Evolutionary conservation across 2,888 invertebrate species (phyloP), one percentile per base, ranked within the genome.

Genomic region (Pammene fasciana): DNA sequence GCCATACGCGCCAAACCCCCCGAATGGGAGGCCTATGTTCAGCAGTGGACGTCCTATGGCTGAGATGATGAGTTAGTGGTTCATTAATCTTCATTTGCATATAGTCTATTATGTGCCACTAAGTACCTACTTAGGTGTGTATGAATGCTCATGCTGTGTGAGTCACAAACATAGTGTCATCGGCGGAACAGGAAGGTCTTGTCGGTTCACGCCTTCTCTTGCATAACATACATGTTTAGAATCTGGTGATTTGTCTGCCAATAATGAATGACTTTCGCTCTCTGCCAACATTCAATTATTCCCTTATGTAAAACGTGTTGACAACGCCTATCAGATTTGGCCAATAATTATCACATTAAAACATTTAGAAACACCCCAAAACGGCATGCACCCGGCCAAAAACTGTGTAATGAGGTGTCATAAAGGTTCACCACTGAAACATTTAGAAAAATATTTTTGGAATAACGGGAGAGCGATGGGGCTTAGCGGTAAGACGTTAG

Each of bases 191-290:
- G 59, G 59, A 48, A 48, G 38, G 50, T 62, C 3, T 41, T 18
- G 41, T 41, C 41, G 62, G 41, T 62, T 52, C n/a, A 62, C 52
- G 50, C 50, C 62, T 62, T 41, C 18, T 41, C 50, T 62, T 62
- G 48, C 41, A 52, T 41, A 62, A 62, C 26, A 50, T n/a, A 52
- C 41, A 9, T 62, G 61, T 61, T 48, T 61, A 48, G 46, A 36
- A 50, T 48, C 16, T 13, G 18, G 57, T 41, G 41, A 60, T 60
- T 48, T 60, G 46, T 34, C 50, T 38, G 13, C 13, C 9, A 50
- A 48, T 61, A 38, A 48, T 41, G 13, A 48, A 59, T 59, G 45
- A 45, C 59, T 59, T 34, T 59, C 59, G 59, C 45, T 59, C 26
- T 43, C 9, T 8, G 34, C 16, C 43, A 45, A n/a, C n/a, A 59